Evolutionary conservation across 2,888 invertebrate genomes (phyloP).

Genomic region (Lucinisca nassula): DNA sequence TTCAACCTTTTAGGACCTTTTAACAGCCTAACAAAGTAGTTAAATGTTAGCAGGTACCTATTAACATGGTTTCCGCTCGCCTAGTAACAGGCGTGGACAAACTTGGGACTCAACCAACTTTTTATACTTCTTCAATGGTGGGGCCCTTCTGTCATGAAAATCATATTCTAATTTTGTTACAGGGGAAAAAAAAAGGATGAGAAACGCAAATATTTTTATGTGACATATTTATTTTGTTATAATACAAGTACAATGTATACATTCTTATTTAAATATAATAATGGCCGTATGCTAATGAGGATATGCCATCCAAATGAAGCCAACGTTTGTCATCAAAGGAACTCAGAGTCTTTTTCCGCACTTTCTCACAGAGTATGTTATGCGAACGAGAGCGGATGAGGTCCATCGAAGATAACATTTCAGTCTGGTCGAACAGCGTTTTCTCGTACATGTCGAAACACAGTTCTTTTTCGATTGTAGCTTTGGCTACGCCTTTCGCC

Average conservation of each 20-base stretch:
- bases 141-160: neutral
- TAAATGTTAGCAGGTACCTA: no score
- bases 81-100: no score
- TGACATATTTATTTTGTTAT: neutral
- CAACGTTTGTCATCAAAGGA: conserved; percentile 6
- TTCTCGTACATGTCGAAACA: neutral
- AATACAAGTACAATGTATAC: neutral
- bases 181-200: no score
- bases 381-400: neutral
- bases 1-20: no score
- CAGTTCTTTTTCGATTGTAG: neutral
- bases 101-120: no score
- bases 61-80: no score
- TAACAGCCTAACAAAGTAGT: no score
- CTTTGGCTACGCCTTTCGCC: no score
- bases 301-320: neutral
- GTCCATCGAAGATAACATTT: conserved; percentile 15
- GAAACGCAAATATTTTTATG: neutral
- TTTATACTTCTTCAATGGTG: no score
- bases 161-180: neutral
- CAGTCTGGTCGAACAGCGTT: neutral
- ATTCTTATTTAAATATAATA: no score
- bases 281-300: neutral
- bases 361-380: neutral
- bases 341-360: conserved; percentile 1